phyloP scores from a whole-genome alignment of 2,113 vertebrate genomes.

The Turnix velox region DNA sequence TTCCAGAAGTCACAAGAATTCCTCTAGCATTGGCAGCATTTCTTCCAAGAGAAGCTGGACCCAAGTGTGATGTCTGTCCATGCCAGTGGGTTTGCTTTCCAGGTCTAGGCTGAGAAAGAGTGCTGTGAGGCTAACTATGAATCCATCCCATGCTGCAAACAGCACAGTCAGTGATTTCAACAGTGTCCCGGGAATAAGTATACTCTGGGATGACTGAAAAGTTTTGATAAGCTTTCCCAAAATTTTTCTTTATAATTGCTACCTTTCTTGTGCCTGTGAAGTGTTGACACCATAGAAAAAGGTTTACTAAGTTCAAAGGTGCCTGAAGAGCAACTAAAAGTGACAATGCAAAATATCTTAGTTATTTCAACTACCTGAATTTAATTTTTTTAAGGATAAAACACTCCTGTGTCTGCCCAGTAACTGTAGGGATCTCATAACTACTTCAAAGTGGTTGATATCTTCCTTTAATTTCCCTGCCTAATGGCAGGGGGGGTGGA shows the following conservation, averaged over 20 bases:
- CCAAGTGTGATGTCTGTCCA: too few relatives aligned
- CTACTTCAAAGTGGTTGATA: not conserved
- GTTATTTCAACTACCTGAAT: not conserved
- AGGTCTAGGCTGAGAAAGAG: too few relatives aligned
- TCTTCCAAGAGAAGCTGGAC: not conserved
- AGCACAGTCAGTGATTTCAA: too few relatives aligned
- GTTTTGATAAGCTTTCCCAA: not conserved
- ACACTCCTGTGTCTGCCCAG: rapidly evolving
- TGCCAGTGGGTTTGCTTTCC: too few relatives aligned
- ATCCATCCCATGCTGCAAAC: too few relatives aligned
- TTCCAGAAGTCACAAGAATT: not conserved
- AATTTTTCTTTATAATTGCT: not conserved
- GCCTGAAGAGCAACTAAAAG: not conserved
- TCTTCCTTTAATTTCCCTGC: not conserved
- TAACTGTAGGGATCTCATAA: not conserved
- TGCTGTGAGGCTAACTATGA: too few relatives aligned
- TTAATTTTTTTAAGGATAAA: not conserved
- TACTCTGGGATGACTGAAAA: not conserved
- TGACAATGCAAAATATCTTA: not conserved
- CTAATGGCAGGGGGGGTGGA: too few relatives aligned
- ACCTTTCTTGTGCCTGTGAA: not conserved
- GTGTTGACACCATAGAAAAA: not conserved
- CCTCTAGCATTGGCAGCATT: not conserved
- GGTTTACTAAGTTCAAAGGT: not conserved
- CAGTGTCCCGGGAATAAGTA: not conserved